These are phyloP conservation scores for Eolophus roseicapilla DNA, from an alignment of 2,113 vertebrate species.

Conservation along the genomic window DNA sequence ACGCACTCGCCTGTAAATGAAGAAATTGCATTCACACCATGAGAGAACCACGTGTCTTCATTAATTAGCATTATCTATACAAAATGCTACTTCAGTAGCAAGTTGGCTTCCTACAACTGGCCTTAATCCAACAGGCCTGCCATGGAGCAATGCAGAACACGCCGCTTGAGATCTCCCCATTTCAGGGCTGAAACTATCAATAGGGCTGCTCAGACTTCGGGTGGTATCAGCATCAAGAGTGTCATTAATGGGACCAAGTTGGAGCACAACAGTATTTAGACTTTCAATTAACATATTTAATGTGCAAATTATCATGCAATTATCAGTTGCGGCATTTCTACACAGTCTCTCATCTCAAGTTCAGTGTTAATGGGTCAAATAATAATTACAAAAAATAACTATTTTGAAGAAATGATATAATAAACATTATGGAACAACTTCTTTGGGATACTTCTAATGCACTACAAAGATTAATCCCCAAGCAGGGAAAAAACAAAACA, in stretches of 20 bases:
- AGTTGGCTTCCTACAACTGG: neutral
- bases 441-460: neutral
- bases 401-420: neutral
- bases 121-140: neutral
- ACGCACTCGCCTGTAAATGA: rapidly evolving
- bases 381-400: neutral
- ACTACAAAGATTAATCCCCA: neutral
- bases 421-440: neutral
- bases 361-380: neutral
- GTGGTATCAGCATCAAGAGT: rapidly evolving
- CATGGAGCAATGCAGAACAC: neutral
- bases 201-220: rapidly evolving
- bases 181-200: neutral
- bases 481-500: neutral
- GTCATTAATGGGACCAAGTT: neutral
- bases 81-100: neutral
- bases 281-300: neutral
- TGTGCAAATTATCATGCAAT: neutral
- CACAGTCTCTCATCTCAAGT: neutral
- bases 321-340: neutral
- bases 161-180: neutral
- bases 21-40: neutral
- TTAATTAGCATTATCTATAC: neutral
- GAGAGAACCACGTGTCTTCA: neutral
- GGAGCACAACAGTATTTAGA: neutral